Conservation (phyloP, 2,113 vertebrate genomes). For the Synchiropus splendidus region DNA sequence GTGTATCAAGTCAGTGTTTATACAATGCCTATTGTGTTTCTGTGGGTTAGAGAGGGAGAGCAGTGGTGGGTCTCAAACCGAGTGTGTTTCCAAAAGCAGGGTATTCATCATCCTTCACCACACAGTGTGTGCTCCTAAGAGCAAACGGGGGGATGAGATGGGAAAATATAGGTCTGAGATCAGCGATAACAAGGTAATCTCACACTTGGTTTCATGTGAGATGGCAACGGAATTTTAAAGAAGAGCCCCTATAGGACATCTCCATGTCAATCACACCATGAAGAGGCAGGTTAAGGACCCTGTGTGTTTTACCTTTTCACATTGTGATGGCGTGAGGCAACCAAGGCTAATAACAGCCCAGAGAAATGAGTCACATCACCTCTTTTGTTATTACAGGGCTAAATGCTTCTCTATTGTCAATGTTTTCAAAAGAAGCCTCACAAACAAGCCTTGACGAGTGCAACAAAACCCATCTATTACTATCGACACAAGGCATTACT, state of each 20-base stretch:
- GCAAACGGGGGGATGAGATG: conserved; percentile 25
- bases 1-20: background rate
- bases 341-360: conserved; percentile 42
- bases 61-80: conserved; percentile 20
- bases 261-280: conserved; percentile 45
- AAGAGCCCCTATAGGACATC: conserved; percentile 46
- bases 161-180: conserved; percentile 58
- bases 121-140: conserved; percentile 40
- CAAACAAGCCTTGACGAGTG: conserved; percentile 63
- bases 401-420: conserved; percentile 59
- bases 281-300: conserved; percentile 34
- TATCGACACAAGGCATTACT: conserved; percentile 59
- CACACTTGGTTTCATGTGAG: conserved; percentile 60
- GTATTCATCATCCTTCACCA: conserved; percentile 55
- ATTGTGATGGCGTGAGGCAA: conserved; percentile 24
- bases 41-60: conserved; percentile 4
- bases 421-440: conserved; percentile 54
- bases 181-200: conserved; percentile 65
- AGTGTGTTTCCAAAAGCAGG: conserved; percentile 35
- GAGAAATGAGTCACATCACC: conserved; percentile 45
- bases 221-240: conserved; percentile 51
- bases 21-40: background rate
- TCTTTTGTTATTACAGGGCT: conserved; percentile 53
- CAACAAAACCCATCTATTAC: conserved; percentile 67
- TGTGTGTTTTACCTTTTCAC: conserved; percentile 36